Evolutionary conservation across 1,140 invertebrate genomes (phyloP).

Genomic region (Zaprionus lachaisei): DNA sequence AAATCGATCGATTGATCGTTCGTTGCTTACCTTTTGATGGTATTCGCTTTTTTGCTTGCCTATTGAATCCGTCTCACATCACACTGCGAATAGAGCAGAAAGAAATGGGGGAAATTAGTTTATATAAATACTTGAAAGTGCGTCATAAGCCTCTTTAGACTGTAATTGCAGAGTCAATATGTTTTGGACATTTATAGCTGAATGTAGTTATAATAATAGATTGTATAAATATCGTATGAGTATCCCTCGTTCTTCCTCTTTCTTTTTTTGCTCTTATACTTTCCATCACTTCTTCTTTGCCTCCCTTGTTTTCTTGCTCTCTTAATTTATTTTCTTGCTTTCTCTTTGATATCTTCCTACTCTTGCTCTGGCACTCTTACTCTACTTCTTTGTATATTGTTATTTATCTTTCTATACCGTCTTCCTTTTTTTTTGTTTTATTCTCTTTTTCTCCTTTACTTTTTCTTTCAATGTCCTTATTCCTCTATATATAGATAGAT

Average conservation of each 20-base stretch:
- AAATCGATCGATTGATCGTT: constrained; percentile 54
- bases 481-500: no score
- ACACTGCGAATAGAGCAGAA: constrained; percentile 45
- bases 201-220: not conserved
- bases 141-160: constrained; percentile 2
- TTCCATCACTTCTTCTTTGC: not conserved
- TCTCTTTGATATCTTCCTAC: not conserved
- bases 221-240: not conserved
- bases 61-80: constrained; percentile 62
- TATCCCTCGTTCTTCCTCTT: not conserved
- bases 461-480: not conserved
- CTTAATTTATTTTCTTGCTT: not conserved
- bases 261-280: not conserved
- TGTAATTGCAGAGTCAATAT: not conserved
- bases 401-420: not conserved
- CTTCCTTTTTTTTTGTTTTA: not conserved
- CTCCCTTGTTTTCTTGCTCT: not conserved
- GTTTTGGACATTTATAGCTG: not conserved
- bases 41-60: constrained; percentile 26
- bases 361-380: not conserved
- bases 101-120: constrained; percentile 63
- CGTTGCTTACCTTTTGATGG: constrained; percentile 70
- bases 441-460: not conserved
- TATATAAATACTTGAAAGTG: constrained; percentile 51
- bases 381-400: not conserved